Base-by-base conservation (phyloP, 2,797 vertebrate species). In the Sarcophilus harrisii region DNA sequence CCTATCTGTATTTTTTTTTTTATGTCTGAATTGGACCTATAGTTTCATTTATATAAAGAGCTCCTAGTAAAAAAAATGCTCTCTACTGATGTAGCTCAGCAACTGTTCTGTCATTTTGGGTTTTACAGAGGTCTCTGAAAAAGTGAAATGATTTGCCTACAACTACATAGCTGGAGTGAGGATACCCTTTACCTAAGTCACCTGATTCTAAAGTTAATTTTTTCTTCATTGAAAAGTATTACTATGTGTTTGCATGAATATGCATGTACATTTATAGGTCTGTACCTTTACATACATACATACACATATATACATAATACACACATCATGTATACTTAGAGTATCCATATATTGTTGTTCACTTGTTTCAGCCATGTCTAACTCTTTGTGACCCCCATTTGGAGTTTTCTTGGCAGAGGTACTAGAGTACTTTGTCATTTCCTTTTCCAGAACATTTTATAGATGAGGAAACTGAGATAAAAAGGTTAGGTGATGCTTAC, bases 361-460 rank as follows among this genome's bases (percentile, higher is more conserved):
- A 73, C 1, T 21, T 18, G 2, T 21, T 73, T 38, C n/a, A 18
- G 5, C 21, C 62, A 8, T 21, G 16, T 73, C 32, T 1, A 18
- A 38, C 5, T 73, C 16, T 73, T 73, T 21, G 16, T 66, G 60
- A 66, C 30, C 60, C 60, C 60, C 30, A 66, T 32, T 14, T 62
- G 28, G 66, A 16, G 2, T 81, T 81, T 81, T 81, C n/a, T 81
- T 81, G n/a, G n/a, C 18, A 38, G 21, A 38, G n/a, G 18, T 38
- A 38, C 66, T 38, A 12, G 6, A 81, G n/a, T 81, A 18, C 18
- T 45, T 73, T 73, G n/a, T 1, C 32, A 73, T 73, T 81, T 38
- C n/a, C n/a, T 81, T 81, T 8, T 81, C n/a, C 95, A 97, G 96
- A 96, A 94, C 90, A 92, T 96, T 92, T 98, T 96, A 95, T 94